phyloP scores from a whole-genome alignment of 2,113 vertebrate species.

The Nansenia antarctica region DNA sequence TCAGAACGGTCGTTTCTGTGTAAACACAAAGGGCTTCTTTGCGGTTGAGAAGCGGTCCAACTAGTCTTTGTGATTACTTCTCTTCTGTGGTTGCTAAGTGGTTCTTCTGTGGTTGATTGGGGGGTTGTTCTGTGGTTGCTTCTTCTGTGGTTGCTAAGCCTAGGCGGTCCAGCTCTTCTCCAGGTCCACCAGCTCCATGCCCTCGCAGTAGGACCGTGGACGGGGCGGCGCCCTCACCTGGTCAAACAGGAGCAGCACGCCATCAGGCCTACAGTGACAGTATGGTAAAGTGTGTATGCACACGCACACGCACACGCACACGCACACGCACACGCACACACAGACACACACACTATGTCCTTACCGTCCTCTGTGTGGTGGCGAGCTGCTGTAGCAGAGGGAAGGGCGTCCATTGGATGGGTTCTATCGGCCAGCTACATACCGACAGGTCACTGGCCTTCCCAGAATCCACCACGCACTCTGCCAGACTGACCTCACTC shows the following conservation, averaged over 20 bases:
- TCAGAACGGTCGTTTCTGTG: no score
- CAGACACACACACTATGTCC: slow-evolving; percentile 48
- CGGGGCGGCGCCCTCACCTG: slow-evolving; percentile 70
- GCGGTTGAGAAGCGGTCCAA: no score
- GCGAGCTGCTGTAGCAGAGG: slow-evolving; percentile 81
- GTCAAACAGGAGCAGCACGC: slow-evolving; percentile 12
- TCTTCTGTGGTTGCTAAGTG: no score
- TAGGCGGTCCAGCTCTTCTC: slow-evolving; percentile 87
- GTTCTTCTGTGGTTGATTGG: no score
- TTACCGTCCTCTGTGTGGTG: neutral
- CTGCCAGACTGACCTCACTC: slow-evolving; percentile 81
- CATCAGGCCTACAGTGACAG: no score
- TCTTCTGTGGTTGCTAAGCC: slow-evolving; percentile 69
- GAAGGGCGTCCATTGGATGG: slow-evolving; percentile 84
- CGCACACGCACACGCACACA: neutral
- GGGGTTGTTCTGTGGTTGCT: no score
- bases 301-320: neutral
- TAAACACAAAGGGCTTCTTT: no score
- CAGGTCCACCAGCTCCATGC: slow-evolving; percentile 82
- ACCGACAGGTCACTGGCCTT: slow-evolving; percentile 88
- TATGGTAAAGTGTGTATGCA: no score
- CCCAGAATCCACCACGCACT: slow-evolving; percentile 84
- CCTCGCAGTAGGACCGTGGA: slow-evolving; percentile 79
- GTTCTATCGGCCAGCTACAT: slow-evolving; percentile 87
- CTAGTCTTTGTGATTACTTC: no score